Conservation (phyloP, 2,113 vertebrate species). For the Apaloderma vittatum region DNA sequence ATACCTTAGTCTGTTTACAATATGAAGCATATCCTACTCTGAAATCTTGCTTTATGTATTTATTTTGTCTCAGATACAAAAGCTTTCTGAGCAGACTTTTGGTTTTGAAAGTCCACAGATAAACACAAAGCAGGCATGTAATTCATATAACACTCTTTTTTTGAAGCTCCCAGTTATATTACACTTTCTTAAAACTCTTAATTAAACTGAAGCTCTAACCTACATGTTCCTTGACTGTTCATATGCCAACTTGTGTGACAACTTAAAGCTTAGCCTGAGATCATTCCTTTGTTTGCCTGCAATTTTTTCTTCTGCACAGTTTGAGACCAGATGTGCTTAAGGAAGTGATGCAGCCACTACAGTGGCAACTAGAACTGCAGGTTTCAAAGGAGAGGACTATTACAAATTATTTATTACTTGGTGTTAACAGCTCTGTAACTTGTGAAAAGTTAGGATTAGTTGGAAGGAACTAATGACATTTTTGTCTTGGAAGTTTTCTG, state of each 20-base stretch:
- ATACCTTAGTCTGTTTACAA: not conserved
- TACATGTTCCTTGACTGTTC: accelerated
- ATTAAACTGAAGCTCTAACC: not conserved
- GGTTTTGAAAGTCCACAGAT: not conserved
- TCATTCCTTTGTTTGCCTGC: not conserved
- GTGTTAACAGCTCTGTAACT: not conserved
- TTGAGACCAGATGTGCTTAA: not conserved
- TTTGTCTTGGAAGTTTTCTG: not conserved
- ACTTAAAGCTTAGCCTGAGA: not conserved
- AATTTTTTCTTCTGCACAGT: not conserved
- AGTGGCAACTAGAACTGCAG: not conserved
- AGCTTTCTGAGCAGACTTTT: not conserved
- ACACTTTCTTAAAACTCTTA: not conserved
- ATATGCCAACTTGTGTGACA: not conserved
- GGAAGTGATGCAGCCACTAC: not conserved
- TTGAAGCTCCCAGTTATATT: not conserved
- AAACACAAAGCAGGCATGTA: not conserved
- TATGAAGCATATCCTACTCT: not conserved
- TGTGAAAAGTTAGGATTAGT: not conserved
- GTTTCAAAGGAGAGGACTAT: not conserved
- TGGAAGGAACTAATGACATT: not conserved
- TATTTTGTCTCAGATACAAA: not conserved
- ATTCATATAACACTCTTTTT: not conserved
- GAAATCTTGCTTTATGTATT: not conserved
- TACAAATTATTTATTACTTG: not conserved